Conservation (phyloP, 2,113 vertebrate genomes). For the Toxotes jaculatrix region DNA sequence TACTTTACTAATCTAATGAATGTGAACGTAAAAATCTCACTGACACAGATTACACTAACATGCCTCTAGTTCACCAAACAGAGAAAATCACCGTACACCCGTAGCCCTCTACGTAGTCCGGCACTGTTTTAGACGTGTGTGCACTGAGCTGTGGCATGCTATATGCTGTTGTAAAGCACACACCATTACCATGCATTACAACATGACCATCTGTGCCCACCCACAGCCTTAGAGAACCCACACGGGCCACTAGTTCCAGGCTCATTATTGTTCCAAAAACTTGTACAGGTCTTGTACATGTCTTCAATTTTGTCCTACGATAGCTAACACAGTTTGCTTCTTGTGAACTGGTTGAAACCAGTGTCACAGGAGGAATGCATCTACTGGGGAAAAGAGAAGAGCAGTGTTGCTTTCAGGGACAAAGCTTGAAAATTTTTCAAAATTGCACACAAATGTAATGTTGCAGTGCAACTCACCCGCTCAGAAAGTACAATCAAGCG, state of each 20-base stretch:
- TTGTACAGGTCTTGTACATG: no score
- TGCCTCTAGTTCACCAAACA: neutral
- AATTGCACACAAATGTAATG: neutral
- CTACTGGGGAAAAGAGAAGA: no score
- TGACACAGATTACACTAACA: neutral
- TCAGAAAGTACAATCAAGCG: neutral
- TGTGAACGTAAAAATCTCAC: constrained; percentile 1
- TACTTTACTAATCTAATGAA: neutral
- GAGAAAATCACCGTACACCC: neutral
- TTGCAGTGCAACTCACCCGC: neutral
- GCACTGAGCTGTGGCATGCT: neutral
- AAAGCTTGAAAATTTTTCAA: neutral
- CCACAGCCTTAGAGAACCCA: neutral
- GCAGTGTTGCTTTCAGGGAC: neutral
- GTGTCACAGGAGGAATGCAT: neutral
- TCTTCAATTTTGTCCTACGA: neutral
- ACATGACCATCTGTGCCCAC: constrained; percentile 17
- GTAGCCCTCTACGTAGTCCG: neutral
- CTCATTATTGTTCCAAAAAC: neutral
- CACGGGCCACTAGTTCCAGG: neutral
- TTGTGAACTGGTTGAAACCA: neutral
- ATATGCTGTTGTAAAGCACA: neutral
- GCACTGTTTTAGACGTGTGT: neutral
- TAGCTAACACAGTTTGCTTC: neutral
- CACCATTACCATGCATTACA: constrained; percentile 4